Evolutionary conservation across 2,113 vertebrate species (phyloP), one percentile per base, ranked within the genome.

Genomic region (Alethe castanea): DNA sequence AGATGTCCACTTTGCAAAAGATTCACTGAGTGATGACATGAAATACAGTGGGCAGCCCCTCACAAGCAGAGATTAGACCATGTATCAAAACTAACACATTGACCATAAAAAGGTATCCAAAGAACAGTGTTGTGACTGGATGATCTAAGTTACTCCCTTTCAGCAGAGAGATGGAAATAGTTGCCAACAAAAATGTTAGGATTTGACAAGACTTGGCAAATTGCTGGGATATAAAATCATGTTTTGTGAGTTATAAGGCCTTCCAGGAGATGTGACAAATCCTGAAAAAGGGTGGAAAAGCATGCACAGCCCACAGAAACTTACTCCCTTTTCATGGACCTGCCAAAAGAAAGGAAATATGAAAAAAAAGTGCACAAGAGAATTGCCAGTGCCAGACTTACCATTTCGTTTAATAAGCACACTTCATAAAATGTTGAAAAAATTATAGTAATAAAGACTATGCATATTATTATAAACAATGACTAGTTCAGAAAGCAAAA

Each of bases 181-280:
- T 86, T 97, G 96, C 97, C 97, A 97, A 97, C 84, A 95, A 97
- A 97, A 97, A 97, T 86, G 82, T 97, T 92, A 90, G 91, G 81
- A 91, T 94, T 96, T 96, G 97, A 96, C 96, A 97, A 96, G 95
- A 78, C 90, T 97, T 97, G 96, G 97, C 96, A 96, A 96, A 96
- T 94, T 85, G 72, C 89, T 69, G 48, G 92, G 96, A 90, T 77
- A 85, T 96, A 96, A 95, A 96, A 96, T 97, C 96, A 96, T 96
- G 93, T 95, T 92, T 93, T 92, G 94, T 96, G 93, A 96, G 95
- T 97, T 95, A 96, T 92, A 97, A 90, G 95, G 85, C 72, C 92
- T 96, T 97, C 95, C 81, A 97, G 93, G 94, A 97, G 88, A 96
- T 71, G 90, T 97, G 94, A 91, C 95, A 97, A 96, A 97, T 95